Base-by-base conservation (phyloP, 2,113 vertebrate species). In the Corydoras maculifer region DNA sequence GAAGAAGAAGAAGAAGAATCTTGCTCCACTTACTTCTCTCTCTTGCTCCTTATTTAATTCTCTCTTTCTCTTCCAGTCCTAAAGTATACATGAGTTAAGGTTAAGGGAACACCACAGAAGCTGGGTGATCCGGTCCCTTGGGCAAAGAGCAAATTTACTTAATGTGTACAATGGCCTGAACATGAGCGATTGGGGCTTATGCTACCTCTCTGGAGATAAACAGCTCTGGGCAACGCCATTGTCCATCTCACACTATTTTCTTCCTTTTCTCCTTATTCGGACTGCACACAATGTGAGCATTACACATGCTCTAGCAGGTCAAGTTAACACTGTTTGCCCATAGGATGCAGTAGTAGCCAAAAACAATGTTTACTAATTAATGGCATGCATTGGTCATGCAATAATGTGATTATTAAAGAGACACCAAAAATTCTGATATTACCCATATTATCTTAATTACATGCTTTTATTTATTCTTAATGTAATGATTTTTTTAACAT, bases 131-230 rank as follows among this genome's bases (percentile, higher is more conserved):
- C 31, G 68, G 62, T 79, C 73, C 69, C 61, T 69, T 71, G 74
- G 79, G 77, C 83, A 81, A 76, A 78, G 70, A 86, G 83, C 84
- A 86, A 86, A 88, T 88, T 87, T 88, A 86, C 85, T 80, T 80
- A 84, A 67, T 66, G 72, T 68, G 79, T 85, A 87, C 85, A 88
- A 88, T 84, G 79, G 78, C 65, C 25, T 43, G 80, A 83, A 64
- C 66, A 14, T 43, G 1, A 43, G 2, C 35, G 84, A 83, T 80
- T 68, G 77, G 72, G 84, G 82, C 80, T 89, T 85, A 77, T 53
- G 69, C 79, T 53, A 76, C 82, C 81, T 84, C 80, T 85, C 77
- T 18, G 79, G 75, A 81, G 82, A 78, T 82, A 87, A 88, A 85
- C 84, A 84, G 86, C 86, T 86, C 85, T 81, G 82, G 86, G 82